Percentiles rank a stretch among this genome's conserved stretches.
Evolutionary conservation across 2,888 invertebrate species (phyloP).

Genomic region (Eueremaeus valkanovi): DNA sequence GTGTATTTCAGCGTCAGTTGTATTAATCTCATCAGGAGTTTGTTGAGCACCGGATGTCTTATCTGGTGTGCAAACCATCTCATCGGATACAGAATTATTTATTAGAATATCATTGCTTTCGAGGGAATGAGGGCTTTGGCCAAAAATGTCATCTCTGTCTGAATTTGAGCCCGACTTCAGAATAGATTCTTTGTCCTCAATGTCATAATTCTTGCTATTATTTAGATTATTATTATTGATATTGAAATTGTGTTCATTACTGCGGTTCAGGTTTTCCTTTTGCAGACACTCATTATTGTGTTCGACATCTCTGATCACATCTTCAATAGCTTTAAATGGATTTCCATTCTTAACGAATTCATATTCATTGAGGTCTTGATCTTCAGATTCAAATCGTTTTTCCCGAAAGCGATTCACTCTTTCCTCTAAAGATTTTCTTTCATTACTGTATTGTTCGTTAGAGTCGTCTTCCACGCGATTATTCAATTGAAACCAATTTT

Average conservation of each 20-base stretch:
- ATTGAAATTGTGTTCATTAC: not conserved
- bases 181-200: not conserved
- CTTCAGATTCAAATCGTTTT: constrained; percentile 4
- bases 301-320: constrained; percentile 35
- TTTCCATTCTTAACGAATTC: constrained; percentile 44
- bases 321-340: constrained; percentile 45
- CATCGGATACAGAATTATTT: not conserved
- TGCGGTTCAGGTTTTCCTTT: not conserved
- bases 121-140: not conserved
- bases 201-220: too few species aligned
- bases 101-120: constrained; percentile 22
- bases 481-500: constrained; percentile 63
- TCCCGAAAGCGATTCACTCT: constrained; percentile 53
- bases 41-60: constrained; percentile 20
- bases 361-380: constrained; percentile 39
- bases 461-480: constrained; percentile 62
- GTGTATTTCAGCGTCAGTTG: not conserved
- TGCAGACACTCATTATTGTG: not conserved
- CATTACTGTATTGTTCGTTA: constrained; percentile 56
- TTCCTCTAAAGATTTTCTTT: constrained; percentile 58
- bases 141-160: not conserved
- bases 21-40: not conserved
- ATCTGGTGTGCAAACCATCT: not conserved
- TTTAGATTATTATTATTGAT: not conserved
- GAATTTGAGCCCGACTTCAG: not conserved